Evolutionary conservation across 1,140 invertebrate genomes (phyloP), one percentile per base, ranked within the genome.

Genomic region (Bombus superbus): DNA sequence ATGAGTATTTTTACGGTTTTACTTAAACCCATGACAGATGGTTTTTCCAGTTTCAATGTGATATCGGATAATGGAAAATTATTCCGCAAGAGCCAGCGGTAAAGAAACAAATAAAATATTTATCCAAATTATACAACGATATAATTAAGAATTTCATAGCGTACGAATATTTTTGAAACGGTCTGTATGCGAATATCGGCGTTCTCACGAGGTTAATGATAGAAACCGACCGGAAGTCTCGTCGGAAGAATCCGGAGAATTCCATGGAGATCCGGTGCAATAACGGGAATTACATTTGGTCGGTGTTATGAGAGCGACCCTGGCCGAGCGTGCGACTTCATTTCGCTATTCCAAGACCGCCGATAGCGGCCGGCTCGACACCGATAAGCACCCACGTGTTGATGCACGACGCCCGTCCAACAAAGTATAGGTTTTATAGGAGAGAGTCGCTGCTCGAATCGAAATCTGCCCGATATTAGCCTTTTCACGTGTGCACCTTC

Each of bases 381-480:
- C 28, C 59, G 77, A 57, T 68, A 81, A 89, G 73, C 80, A 81
- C 18, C 77, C 88, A 81, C 77, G 78, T 88, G 87, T 87, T 87
- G 88, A 89, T 88, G 76, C 77, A 64, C 72, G 77, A 84, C 42
- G 57, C 69, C 74, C 86, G 68, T 69, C 68, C 72, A 62, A 85
- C 15, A 47, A 85, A 62, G 53, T 42, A 68, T 57, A 59, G 66
- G 59, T 88, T 89, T 86, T 85, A 82, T 85, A 68, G 47, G 25
- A n/a, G 42, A 72, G 66, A 42, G 69, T 15, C 32, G 44, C 59
- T 62, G 44, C 69, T 44, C 25, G 35, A 71, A 42, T 53, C 47
- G 76, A 85, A 85, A 86, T 66, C 85, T 47, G 22, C 40, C 69
- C 66, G 78, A 89, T 86, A 89, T 89, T 89, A 89, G 47, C 57